Evolutionary conservation across 2,888 invertebrate species (phyloP), one percentile per base, ranked within the genome.

Genomic region (Morinoia aosen): DNA sequence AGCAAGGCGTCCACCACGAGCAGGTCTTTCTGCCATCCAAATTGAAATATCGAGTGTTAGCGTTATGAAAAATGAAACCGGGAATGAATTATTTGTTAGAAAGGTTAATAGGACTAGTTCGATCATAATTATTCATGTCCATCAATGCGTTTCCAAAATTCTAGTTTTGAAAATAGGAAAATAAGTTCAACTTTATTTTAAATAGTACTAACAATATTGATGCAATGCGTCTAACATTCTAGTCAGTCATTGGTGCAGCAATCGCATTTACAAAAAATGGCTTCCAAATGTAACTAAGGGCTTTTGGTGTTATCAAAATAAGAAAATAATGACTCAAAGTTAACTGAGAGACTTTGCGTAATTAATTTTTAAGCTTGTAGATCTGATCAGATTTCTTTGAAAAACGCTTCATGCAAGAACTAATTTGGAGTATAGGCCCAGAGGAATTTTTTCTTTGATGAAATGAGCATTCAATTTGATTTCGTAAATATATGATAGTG

Each of bases 1-100:
- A 96, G 64, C n/a, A 96, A 56, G 48, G 96, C 96, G 33, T 96
- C 96, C 8, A 95, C 95, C 19, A 96, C 88, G 33, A 96, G 57
- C 48, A 96, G 0, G 58, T 96, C 95, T 8, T 96, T 96, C 96
- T 96, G 95, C 4, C 57, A 14, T 40, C 48, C 40, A n/a, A 33
- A 76, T 33, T 33, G 8, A 76, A 33, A 76, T 16, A 2, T 61
- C 61, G 25, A 33, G 16, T 12, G 25, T 76, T 10, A 76, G 25
- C 19, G 33, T 33, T 14, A 33, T 33, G 25, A 25, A 76, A 76
- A 76, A 10, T 19, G 76, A 10, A 25, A 1, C 76, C 25, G 2
- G 7, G 76, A 19, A 76, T 1, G 25, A 76, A 25, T 76, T 76
- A 19, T 76, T 33, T 2, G 33, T 76, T 19, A 19, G 33, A 25